Conservation (phyloP, 2,113 vertebrate species). For the Campylorhamphus procurvoides region DNA sequence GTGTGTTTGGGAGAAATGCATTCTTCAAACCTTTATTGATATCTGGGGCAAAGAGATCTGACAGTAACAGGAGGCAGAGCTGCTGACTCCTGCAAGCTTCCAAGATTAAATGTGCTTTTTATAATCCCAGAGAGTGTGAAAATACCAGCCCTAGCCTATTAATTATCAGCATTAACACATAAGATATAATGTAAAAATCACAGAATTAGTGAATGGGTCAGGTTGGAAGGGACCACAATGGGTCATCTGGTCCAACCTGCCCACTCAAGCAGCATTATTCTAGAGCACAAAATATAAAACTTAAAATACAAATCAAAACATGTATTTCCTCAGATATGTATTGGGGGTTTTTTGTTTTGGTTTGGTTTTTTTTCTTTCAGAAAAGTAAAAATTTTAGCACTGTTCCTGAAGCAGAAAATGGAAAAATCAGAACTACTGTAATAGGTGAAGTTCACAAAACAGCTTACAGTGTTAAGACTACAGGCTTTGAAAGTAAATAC, state of each 20-base stretch:
- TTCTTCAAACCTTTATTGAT: slow-evolving; percentile 13
- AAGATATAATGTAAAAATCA: neutral
- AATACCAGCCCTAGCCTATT: neutral
- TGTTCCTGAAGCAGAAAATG: neutral
- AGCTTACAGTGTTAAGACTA: neutral
- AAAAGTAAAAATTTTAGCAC: neutral
- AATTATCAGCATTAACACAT: neutral
- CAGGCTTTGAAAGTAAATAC: neutral
- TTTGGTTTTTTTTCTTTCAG: neutral
- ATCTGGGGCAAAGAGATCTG: neutral
- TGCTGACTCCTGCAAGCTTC: neutral
- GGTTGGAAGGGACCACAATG: accelerated
- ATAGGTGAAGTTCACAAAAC: neutral
- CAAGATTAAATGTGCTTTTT: neutral
- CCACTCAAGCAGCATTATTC: neutral
- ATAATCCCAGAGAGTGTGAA: neutral
- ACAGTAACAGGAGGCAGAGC: neutral
- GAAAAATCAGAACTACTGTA: neutral
- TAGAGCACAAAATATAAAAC: neutral
- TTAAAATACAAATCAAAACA: neutral
- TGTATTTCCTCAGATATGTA: neutral
- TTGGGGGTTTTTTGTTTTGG: neutral
- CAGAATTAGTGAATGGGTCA: neutral
- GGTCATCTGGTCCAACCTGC: neutral
- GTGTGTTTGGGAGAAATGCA: neutral